Conservation (phyloP, 1,140 invertebrate genomes). For the Camponotus floridanus region DNA sequence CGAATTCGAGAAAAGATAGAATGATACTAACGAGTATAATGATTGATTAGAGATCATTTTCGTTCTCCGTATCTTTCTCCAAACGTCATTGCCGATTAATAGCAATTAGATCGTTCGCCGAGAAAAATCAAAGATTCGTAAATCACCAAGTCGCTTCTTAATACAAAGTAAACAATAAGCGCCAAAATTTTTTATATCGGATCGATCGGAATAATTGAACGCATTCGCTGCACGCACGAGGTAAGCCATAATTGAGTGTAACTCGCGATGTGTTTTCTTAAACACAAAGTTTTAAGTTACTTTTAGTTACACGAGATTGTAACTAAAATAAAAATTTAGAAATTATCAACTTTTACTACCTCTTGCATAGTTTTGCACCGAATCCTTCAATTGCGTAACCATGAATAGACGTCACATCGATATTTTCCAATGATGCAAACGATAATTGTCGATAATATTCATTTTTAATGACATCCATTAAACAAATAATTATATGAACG, state of each 20-base stretch:
- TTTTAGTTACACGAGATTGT: neutral
- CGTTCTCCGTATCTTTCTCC: conserved; percentile 32
- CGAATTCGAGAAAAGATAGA: conserved; percentile 68
- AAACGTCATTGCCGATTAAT: neutral
- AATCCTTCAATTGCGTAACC: neutral
- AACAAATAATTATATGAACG: conserved; percentile 15
- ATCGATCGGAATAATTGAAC: neutral
- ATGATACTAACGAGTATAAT: conserved; percentile 64
- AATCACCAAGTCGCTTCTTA: conserved; percentile 30
- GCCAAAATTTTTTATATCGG: conserved; percentile 18
- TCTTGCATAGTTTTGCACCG: too few species aligned
- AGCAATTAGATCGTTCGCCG: neutral
- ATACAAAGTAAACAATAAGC: conserved; percentile 69
- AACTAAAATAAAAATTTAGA: conserved; percentile 7
- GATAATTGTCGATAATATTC: conserved; percentile 7
- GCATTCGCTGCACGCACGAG: neutral
- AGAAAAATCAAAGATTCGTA: conserved; percentile 43
- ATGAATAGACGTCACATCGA: conserved; percentile 25
- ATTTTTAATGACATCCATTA: conserved; percentile 62
- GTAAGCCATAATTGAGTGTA: too few species aligned
- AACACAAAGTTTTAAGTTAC: neutral
- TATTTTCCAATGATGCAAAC: conserved; percentile 38
- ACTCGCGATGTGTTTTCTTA: neutral
- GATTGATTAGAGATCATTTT: conserved; percentile 81
- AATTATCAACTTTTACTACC: neutral